Base-by-base conservation (phyloP, 2,797 vertebrate species). In the Danio jaintianensis region DNA sequence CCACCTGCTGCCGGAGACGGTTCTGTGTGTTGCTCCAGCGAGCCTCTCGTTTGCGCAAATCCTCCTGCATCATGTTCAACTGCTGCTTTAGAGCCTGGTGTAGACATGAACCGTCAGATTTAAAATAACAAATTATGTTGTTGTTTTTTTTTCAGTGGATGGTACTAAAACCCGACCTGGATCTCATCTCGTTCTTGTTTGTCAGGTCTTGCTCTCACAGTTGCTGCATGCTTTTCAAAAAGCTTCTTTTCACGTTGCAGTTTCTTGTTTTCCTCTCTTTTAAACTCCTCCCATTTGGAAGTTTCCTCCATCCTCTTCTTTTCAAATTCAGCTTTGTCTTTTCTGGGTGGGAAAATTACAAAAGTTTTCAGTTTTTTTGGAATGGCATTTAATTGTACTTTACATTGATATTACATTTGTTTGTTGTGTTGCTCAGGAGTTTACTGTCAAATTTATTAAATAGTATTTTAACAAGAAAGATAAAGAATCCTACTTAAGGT, bases 181-280 rank as follows among this genome's bases (percentile, higher is more conserved):
- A 98, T 98, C 90, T 99, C 97, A 87, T 97, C 96, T 11, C 97
- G 94, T 72, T 99, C 97, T 83, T 94, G 97, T 91, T 96, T 98
- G 92, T 98, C 97, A 2, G 97, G 98, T n/a, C 96, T 91, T 64
- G 95, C 93, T 91, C 96, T 93, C 40, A 93, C 94, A 2, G 93
- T 94, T 29, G 91, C 88, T 0, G 93, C 88, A 5, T 99, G 96
- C 70, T 94, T 98, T 89, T 98, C 96, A 91, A 99, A 98, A 85
- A 98, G 88, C 90, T 93, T 96, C 10, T 95, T 95, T 59, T 98
- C 97, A 84, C 93, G 97, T 88, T 96, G 96, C 63, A 99, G 85
- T 87, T 96, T 98, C 87, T 89, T 94, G 38, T 82, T 94, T 92
- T 98, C 96, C 67, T 96, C 97, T 76, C 90, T 96, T 89, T 94